Percentiles rank a stretch among this genome's conserved stretches.
Evolutionary conservation across 2,888 invertebrate genomes (phyloP).

Genomic region (Eristalis pertinax): DNA sequence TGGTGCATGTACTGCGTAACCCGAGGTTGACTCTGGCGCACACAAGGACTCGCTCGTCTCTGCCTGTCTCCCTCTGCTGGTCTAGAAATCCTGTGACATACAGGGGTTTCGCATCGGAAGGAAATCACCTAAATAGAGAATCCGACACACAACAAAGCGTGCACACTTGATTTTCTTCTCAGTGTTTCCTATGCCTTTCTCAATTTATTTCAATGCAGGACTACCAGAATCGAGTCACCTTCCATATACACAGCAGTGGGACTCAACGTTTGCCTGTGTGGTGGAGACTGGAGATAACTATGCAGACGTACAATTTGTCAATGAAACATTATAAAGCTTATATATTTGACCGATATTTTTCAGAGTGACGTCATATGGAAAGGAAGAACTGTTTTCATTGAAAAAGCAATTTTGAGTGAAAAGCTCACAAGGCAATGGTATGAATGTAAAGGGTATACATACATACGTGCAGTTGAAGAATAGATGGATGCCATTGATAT

Average conservation of each 20-base stretch:
- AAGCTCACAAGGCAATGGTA: slow-evolving; percentile 53
- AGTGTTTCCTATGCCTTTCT: slow-evolving; percentile 63
- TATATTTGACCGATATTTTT: slow-evolving; percentile 67
- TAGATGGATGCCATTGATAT: slow-evolving; percentile 16
- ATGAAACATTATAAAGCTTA: slow-evolving; percentile 66
- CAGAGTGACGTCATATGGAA: slow-evolving; percentile 62
- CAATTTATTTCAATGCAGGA: slow-evolving; percentile 54
- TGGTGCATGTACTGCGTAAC: slow-evolving; percentile 63
- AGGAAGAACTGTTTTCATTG: slow-evolving; percentile 63
- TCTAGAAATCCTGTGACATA: slow-evolving; percentile 11
- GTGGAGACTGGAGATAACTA: neutral
- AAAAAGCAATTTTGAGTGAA: slow-evolving; percentile 56
- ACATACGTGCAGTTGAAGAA: slow-evolving; percentile 18
- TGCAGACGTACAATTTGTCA: slow-evolving; percentile 71
- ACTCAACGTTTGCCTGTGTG: slow-evolving; percentile 6
- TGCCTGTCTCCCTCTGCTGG: neutral
- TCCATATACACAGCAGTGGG: slow-evolving; percentile 6
- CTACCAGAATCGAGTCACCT: slow-evolving; percentile 1
- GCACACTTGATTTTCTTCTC: slow-evolving; percentile 29
- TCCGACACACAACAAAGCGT: slow-evolving; percentile 40
- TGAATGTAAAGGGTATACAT: slow-evolving; percentile 44
- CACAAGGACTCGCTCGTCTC: slow-evolving; percentile 50
- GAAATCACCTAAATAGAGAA: slow-evolving; percentile 63
- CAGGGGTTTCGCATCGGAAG: slow-evolving; percentile 50
- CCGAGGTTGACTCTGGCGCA: slow-evolving; percentile 58